These are phyloP conservation scores for Leptarthrus brevirostris DNA, from an alignment of 2,888 invertebrate species.

Conservation along the genomic window DNA sequence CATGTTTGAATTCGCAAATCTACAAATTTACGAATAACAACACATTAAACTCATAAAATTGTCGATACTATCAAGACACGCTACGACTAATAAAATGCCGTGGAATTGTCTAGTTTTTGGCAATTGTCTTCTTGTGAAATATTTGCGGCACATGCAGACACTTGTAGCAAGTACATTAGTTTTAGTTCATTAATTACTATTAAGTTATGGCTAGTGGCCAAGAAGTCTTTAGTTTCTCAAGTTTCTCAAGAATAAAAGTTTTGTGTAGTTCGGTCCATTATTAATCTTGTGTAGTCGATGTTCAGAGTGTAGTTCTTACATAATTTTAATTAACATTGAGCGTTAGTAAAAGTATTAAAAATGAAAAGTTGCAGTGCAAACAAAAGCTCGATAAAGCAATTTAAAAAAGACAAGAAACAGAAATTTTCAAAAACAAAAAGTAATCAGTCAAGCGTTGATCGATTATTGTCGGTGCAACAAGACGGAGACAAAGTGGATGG, in stretches of 20 bases:
- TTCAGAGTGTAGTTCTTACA: not conserved
- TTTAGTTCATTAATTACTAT: not conserved
- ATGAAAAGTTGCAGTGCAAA: not conserved
- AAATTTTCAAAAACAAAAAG: conserved; percentile 3
- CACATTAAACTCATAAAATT: no score
- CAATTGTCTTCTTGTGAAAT: no score
- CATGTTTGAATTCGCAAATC: no score
- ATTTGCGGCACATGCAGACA: not conserved
- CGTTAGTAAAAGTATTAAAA: not conserved
- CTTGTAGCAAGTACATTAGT: not conserved
- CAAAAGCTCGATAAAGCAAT: not conserved
- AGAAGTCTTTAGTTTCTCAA: conserved; percentile 19
- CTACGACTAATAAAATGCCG: no score
- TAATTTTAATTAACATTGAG: not conserved
- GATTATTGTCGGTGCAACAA: not conserved
- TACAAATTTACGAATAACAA: no score
- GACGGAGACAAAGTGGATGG: not conserved
- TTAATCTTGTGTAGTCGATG: not conserved
- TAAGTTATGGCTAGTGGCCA: conserved; percentile 6
- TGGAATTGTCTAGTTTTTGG: no score
- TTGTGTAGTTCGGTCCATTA: not conserved
- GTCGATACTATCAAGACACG: no score
- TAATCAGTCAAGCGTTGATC: not conserved
- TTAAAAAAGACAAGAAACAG: not conserved
- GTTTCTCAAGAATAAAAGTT: conserved; percentile 6